These are phyloP conservation scores for Gadus chalcogrammus DNA, from an alignment of 2,113 vertebrate genomes.

Conservation along the genomic window DNA sequence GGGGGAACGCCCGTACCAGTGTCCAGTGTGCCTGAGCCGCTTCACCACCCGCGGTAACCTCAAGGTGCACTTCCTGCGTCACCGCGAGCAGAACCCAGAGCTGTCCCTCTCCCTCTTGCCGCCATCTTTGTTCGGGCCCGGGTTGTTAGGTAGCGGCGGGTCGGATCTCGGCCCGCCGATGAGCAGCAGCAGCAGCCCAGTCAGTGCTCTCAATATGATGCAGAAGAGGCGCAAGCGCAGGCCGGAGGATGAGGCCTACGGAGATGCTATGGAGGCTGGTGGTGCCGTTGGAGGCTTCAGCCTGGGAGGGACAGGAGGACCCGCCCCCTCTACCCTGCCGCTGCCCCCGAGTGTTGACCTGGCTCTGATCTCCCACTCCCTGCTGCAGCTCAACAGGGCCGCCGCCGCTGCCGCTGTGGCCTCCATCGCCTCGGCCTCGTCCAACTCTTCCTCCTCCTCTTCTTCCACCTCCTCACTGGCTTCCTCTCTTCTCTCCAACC, in stretches of 20 bases:
- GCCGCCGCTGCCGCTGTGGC: constrained; percentile 70
- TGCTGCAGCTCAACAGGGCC: constrained; percentile 74
- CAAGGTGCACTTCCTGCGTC: constrained; percentile 90
- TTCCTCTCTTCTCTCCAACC: constrained; percentile 73
- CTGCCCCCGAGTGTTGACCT: constrained; percentile 75
- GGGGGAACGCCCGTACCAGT: constrained; percentile 88
- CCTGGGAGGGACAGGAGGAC: constrained; percentile 57
- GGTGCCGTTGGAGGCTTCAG: constrained; percentile 45
- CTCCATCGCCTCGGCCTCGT: constrained; percentile 57
- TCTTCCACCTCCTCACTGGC: constrained; percentile 70
- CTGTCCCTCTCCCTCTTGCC: constrained; percentile 89
- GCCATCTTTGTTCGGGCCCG: constrained; percentile 70
- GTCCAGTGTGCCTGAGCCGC: constrained; percentile 88
- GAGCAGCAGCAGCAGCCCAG: constrained; percentile 23
- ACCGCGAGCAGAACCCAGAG: constrained; percentile 87
- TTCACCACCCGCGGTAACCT: constrained; percentile 92
- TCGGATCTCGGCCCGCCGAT: constrained; percentile 56
- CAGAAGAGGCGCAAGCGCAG: constrained; percentile 66
- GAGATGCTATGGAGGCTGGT: constrained; percentile 52
- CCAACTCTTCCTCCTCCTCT: constrained; percentile 58
- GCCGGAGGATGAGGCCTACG: constrained; percentile 63
- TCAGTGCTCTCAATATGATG: constrained; percentile 66
- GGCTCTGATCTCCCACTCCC: constrained; percentile 76
- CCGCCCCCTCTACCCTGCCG: constrained; percentile 71
- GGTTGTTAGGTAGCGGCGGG: constrained; percentile 48